Conservation (phyloP, 2,888 invertebrate species). For the Drosophila monieri region DNA sequence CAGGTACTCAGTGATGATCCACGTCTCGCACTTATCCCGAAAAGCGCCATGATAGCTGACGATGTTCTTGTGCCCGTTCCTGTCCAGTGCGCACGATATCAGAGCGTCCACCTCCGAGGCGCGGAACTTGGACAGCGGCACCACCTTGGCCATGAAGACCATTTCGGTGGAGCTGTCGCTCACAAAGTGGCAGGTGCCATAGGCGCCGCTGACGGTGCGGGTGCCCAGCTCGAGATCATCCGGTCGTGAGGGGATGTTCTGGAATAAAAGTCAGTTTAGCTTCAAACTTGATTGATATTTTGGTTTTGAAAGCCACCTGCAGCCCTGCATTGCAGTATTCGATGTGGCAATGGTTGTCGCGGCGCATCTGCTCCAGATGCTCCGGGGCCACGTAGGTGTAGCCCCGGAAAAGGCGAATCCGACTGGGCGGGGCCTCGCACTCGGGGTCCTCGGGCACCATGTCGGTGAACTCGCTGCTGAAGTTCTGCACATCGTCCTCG, state of each 20-base stretch:
- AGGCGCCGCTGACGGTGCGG: constrained; percentile 66
- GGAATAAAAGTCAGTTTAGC: too few relatives aligned
- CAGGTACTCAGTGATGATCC: constrained; percentile 94
- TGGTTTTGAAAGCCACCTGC: constrained; percentile 48
- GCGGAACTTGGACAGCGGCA: constrained; percentile 76
- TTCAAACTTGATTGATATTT: too few relatives aligned
- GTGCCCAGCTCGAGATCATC: constrained; percentile 71
- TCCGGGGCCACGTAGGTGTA: constrained; percentile 97
- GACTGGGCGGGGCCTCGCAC: constrained; percentile 92
- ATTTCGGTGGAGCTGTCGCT: constrained; percentile 59
- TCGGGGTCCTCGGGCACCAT: constrained; percentile 96
- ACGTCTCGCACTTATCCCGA: constrained; percentile 93
- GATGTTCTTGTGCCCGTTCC: constrained; percentile 90
- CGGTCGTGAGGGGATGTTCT: constrained; percentile 73
- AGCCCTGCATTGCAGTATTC: constrained; percentile 76
- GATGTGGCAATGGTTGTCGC: constrained; percentile 58
- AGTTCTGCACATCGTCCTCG: constrained; percentile 97
- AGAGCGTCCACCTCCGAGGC: constrained; percentile 90
- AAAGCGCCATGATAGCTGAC: constrained; percentile 92
- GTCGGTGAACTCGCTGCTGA: constrained; percentile 97
- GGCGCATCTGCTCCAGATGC: constrained; percentile 71
- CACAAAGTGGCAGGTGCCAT: constrained; percentile 77
- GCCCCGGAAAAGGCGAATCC: constrained; percentile 94
- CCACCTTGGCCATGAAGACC: constrained; percentile 76
- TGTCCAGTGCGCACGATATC: constrained; percentile 89